Evolutionary conservation across 1,140 invertebrate species (phyloP).

Genomic region (Anastatus disparis): DNA sequence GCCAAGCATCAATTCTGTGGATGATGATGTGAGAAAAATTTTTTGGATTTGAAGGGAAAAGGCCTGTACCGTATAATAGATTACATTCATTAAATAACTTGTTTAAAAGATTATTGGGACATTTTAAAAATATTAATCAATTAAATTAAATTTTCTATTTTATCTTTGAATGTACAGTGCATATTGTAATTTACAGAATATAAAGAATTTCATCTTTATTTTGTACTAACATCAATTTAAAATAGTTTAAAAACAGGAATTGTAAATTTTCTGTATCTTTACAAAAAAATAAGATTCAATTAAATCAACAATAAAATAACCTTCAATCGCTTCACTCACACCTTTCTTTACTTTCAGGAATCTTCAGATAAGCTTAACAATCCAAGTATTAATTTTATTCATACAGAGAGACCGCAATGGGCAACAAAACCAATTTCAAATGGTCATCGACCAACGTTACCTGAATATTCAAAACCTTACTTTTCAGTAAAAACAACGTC

Average conservation of each 20-base stretch:
- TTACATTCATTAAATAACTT: too few species aligned
- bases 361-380: constrained; percentile 32
- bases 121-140: too few species aligned
- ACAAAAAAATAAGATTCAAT: too few species aligned
- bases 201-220: too few species aligned
- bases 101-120: too few species aligned
- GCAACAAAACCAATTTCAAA: constrained; percentile 55
- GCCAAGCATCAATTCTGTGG: constrained; percentile 57
- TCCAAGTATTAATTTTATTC: constrained; percentile 54
- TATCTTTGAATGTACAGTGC: too few species aligned
- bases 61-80: too few species aligned
- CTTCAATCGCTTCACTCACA: too few species aligned
- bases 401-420: constrained; percentile 60
- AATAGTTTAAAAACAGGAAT: neutral
- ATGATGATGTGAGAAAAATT: constrained; percentile 52
- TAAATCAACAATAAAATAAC: too few species aligned
- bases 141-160: too few species aligned
- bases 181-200: too few species aligned
- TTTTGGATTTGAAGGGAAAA: neutral
- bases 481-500: constrained; percentile 59
- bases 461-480: constrained; percentile 58
- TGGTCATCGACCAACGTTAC: constrained; percentile 46
- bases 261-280: neutral
- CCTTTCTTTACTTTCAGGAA: constrained; percentile 13
- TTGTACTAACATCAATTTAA: too few species aligned